These are phyloP conservation scores for Proisotoma minuta DNA, from an alignment of 2,888 invertebrate genomes.

Conservation along the genomic window DNA sequence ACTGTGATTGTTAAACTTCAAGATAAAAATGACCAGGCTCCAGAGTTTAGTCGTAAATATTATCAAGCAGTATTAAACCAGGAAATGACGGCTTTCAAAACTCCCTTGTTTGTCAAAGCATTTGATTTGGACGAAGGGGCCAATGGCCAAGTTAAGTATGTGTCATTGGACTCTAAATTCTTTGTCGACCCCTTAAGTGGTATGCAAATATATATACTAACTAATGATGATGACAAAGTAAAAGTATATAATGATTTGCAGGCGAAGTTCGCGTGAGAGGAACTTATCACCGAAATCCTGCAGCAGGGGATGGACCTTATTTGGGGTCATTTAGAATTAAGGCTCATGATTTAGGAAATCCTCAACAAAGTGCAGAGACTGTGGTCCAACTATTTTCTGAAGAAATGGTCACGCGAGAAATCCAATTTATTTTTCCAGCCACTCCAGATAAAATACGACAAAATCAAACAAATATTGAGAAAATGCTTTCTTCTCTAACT, in stretches of 20 bases:
- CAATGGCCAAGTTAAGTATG: conserved; percentile 40
- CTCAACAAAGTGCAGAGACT: conserved; percentile 67
- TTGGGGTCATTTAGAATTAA: conserved; percentile 37
- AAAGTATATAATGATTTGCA: conserved; percentile 14
- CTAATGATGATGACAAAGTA: too few relatives aligned
- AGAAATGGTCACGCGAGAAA: conserved; percentile 68
- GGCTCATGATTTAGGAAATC: conserved; percentile 58
- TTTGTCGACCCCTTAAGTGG: conserved; percentile 32
- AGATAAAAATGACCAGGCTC: conserved; percentile 79
- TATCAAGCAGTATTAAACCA: conserved; percentile 77
- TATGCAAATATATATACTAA: too few relatives aligned
- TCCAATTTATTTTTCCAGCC: conserved; percentile 72
- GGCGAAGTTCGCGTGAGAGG: conserved; percentile 40
- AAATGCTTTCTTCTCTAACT: conserved; percentile 69
- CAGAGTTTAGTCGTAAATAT: conserved; percentile 70
- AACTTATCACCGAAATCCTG: conserved; percentile 28
- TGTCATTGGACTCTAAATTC: conserved; percentile 36
- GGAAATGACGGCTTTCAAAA: conserved; percentile 69
- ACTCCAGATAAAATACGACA: conserved; percentile 60
- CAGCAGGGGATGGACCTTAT: conserved; percentile 38
- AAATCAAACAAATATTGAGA: conserved; percentile 67
- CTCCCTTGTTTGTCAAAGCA: conserved; percentile 67
- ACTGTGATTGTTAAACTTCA: conserved; percentile 66
- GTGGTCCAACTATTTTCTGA: conserved; percentile 73
- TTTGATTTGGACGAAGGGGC: conserved; percentile 39